Evolutionary conservation across 2,797 vertebrate genomes (phyloP).

Genomic region (Yasuhikotakia modesta): DNA sequence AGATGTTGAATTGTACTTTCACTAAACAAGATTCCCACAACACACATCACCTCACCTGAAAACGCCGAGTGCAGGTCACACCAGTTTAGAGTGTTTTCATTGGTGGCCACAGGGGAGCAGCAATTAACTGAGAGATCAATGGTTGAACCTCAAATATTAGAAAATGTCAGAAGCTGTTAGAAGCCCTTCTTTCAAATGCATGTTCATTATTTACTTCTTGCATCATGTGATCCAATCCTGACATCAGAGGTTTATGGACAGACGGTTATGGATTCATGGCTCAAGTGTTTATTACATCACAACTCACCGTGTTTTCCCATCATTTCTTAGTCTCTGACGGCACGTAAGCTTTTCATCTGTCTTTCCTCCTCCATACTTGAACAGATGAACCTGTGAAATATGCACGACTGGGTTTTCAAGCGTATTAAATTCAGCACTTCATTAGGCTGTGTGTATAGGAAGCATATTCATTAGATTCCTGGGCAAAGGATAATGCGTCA

Average conservation of each 20-base stretch:
- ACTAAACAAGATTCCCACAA: not conserved
- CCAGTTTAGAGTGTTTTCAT: slow-evolving; percentile 3
- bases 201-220: slow-evolving; percentile 23
- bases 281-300: slow-evolving; percentile 28
- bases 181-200: not conserved
- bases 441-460: not conserved
- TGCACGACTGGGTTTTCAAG: not conserved
- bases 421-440: slow-evolving; percentile 25
- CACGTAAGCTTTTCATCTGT: not conserved
- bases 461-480: not conserved
- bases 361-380: not conserved
- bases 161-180: not conserved
- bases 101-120: slow-evolving; percentile 50
- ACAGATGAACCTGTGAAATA: slow-evolving; percentile 18
- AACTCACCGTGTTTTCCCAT: not conserved
- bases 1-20: too few species aligned
- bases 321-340: not conserved
- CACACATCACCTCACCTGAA: not conserved
- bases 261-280: not conserved
- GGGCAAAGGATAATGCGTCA: not conserved
- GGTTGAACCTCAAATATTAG: not conserved
- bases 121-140: slow-evolving; percentile 16
- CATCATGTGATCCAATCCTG: slow-evolving; percentile 2
- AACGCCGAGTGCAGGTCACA: not conserved
- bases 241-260: slow-evolving; percentile 9